A percentile compares a stretch with the other conserved stretches of the same genome.
Evolutionary conservation across 1,140 invertebrate genomes (phyloP).

Genomic region (Cepaea nemoralis): DNA sequence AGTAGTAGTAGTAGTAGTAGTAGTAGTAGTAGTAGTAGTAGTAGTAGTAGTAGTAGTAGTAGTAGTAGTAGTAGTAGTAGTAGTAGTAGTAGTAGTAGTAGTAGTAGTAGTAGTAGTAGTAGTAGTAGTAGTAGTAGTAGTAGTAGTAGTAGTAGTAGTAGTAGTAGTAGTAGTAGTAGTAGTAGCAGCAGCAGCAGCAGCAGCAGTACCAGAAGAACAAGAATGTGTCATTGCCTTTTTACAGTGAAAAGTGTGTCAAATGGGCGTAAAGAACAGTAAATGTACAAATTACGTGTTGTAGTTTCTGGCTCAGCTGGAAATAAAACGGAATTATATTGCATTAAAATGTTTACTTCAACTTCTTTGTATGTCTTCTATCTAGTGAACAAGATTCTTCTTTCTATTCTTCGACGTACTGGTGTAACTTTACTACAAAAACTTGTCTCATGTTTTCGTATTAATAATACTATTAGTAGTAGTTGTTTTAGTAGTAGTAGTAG

Average conservation of each 20-base stretch:
- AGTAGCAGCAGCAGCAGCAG: slow-evolving; percentile 5
- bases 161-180: slow-evolving; percentile 13
- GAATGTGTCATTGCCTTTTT: background rate
- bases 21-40: slow-evolving; percentile 25
- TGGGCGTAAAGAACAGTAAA: background rate
- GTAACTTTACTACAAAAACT: too few species aligned
- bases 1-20: slow-evolving; percentile 29
- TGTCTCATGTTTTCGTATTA: background rate
- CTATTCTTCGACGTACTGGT: too few species aligned
- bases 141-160: slow-evolving; percentile 28
- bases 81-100: slow-evolving; percentile 27
- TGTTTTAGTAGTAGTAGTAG: slow-evolving; percentile 12
- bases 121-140: slow-evolving; percentile 30
- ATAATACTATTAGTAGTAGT: slow-evolving; percentile 13
- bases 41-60: slow-evolving; percentile 29
- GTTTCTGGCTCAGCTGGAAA: background rate
- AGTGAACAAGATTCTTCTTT: too few species aligned
- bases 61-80: slow-evolving; percentile 27
- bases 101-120: slow-evolving; percentile 27
- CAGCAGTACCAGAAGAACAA: background rate
- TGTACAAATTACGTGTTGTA: slow-evolving; percentile 4
- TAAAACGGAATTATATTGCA: background rate
- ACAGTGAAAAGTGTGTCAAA: too few species aligned
- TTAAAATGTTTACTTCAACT: too few species aligned
- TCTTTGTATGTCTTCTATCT: too few species aligned